Evolutionary conservation across 2,888 invertebrate species (phyloP).

Genomic region (Tetanocera ferruginea): DNA sequence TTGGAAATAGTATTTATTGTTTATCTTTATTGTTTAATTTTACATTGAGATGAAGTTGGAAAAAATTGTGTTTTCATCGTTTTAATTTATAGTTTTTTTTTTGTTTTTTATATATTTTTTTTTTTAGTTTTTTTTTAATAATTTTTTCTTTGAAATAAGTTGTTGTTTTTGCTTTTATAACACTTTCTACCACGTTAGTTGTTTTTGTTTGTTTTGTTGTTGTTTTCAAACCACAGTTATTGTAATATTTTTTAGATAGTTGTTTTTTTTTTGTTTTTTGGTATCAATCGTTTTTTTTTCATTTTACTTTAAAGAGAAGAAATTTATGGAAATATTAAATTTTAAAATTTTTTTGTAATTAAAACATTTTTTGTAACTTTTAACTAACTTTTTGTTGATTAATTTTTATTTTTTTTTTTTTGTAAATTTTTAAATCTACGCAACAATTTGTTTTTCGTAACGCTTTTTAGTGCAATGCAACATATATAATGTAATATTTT

Average conservation of each 20-base stretch:
- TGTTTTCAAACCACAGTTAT: constrained; percentile 64
- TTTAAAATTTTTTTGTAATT: constrained; percentile 20
- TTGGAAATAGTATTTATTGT: neutral
- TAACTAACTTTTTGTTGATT: neutral
- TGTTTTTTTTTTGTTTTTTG: constrained; percentile 53
- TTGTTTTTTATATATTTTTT: neutral
- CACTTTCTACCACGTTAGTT: constrained; percentile 33
- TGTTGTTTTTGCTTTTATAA: constrained; percentile 31
- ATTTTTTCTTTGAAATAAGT: neutral
- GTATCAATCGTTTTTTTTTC: constrained; percentile 47
- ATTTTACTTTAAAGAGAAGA: constrained; percentile 15
- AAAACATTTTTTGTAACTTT: constrained; percentile 14
- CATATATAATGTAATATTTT: constrained; percentile 12
- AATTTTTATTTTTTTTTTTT: constrained; percentile 6
- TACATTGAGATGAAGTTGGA: neutral
- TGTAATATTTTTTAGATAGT: constrained; percentile 60
- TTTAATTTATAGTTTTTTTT: neutral
- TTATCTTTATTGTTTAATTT: neutral
- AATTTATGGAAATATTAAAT: constrained; percentile 18
- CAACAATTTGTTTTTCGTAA: constrained; percentile 16
- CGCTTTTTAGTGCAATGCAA: constrained; percentile 26
- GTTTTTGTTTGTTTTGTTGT: constrained; percentile 42
- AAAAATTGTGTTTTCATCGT: neutral
- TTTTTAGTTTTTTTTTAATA: constrained; percentile 2
- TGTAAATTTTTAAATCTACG: constrained; percentile 13